These are phyloP conservation scores for Ernsta delagoae DNA, from an alignment of 2,888 invertebrate species.

Conservation along the genomic window DNA sequence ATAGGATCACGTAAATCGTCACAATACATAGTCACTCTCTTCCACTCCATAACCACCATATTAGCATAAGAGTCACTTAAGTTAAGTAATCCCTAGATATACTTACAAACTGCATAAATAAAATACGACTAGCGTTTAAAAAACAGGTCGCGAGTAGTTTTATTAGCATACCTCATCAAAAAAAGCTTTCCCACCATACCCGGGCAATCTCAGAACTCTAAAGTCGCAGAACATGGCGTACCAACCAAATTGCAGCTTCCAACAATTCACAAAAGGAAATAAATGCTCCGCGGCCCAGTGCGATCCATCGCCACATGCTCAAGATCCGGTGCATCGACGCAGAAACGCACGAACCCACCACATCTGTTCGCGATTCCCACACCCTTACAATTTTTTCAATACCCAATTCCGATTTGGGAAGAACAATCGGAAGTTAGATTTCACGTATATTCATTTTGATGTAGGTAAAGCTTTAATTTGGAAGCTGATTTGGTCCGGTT, in stretches of 20 bases:
- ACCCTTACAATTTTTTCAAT: slow-evolving; percentile 54
- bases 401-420: slow-evolving; percentile 26
- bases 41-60: too few species aligned
- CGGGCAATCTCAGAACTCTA: neutral
- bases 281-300: neutral
- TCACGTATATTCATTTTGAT: neutral
- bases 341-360: slow-evolving; percentile 35
- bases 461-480: neutral
- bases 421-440: slow-evolving; percentile 27
- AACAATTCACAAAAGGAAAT: slow-evolving; percentile 18
- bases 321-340: slow-evolving; percentile 51
- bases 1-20: too few species aligned
- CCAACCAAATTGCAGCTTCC: slow-evolving; percentile 21
- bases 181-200: slow-evolving; percentile 14
- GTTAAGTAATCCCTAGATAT: too few species aligned
- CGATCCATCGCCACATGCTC: slow-evolving; percentile 54
- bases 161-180: neutral
- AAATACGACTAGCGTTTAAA: too few species aligned
- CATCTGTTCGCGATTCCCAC: slow-evolving; percentile 78
- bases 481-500: neutral
- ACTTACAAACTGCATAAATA: too few species aligned
- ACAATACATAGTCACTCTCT: too few species aligned
- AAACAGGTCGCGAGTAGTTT: too few species aligned
- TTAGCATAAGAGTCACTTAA: too few species aligned
- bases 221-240: neutral